phyloP scores from a whole-genome alignment of 2,113 vertebrate species.

The Pachyramphus minor region DNA sequence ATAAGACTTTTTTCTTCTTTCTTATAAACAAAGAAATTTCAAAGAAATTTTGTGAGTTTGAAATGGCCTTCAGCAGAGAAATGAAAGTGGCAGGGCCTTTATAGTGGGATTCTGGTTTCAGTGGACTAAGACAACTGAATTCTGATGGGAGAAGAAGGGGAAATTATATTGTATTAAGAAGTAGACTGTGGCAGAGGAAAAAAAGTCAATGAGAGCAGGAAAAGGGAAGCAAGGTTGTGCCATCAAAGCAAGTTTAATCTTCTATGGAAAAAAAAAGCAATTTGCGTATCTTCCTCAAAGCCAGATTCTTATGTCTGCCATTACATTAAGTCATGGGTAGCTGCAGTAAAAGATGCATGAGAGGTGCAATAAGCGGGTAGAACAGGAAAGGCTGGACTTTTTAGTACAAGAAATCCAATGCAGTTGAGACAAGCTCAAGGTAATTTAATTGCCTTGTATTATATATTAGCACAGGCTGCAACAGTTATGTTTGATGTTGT shows the following conservation, averaged over 20 bases:
- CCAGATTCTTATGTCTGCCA: neutral
- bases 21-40: neutral
- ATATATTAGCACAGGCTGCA: neutral
- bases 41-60: neutral
- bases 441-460: neutral
- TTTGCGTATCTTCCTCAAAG: neutral
- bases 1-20: neutral
- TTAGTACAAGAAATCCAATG: neutral
- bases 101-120: neutral
- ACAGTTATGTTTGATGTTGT: neutral
- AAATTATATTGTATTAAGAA: neutral
- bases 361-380: neutral
- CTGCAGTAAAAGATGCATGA: neutral
- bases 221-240: neutral
- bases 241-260: neutral
- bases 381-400: constrained; percentile 24
- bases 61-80: neutral
- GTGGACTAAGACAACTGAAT: neutral
- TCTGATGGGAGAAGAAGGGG: neutral
- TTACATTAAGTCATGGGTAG: neutral
- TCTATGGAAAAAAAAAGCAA: neutral
- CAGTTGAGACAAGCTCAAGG: neutral
- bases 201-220: neutral
- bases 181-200: neutral
- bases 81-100: neutral